A percentile compares a stretch with the other conserved stretches of the same genome.
Evolutionary conservation across 2,797 vertebrate genomes (phyloP).

Genomic region (Acridotheres tristis): DNA sequence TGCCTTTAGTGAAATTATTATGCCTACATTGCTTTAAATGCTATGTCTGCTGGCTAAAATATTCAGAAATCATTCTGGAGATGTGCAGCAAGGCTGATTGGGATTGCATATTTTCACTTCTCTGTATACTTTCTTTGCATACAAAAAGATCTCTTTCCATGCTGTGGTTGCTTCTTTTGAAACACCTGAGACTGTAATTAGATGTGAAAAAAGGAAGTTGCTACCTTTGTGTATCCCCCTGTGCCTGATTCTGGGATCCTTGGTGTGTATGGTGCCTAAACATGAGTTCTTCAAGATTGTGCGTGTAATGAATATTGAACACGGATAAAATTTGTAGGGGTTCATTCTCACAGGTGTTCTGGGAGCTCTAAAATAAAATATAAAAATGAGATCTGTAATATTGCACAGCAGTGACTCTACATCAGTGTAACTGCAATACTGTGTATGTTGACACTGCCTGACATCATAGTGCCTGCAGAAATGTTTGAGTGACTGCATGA

Average conservation of each 20-base stretch:
- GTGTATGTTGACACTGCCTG: background rate
- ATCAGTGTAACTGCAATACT: background rate
- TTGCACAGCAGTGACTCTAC: background rate
- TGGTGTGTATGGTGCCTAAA: background rate
- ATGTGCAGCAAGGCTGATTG: background rate
- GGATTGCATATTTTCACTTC: background rate
- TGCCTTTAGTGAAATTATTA: background rate
- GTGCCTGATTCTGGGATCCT: background rate
- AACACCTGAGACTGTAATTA: background rate
- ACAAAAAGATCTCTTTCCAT: background rate
- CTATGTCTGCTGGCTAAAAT: background rate
- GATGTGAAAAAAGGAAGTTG: background rate
- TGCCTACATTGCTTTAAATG: background rate
- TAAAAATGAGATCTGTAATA: background rate
- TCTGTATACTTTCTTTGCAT: background rate
- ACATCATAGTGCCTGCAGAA: slow-evolving; percentile 1
- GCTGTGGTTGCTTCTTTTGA: background rate
- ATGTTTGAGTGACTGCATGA: background rate
- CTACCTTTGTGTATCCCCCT: background rate
- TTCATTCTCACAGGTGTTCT: background rate
- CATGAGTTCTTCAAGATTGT: background rate
- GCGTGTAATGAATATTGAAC: background rate
- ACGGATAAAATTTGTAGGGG: background rate
- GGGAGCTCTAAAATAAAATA: background rate
- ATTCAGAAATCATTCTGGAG: background rate